Conservation (phyloP, 1,140 invertebrate genomes). For the Hydropsyche tenuis region DNA sequence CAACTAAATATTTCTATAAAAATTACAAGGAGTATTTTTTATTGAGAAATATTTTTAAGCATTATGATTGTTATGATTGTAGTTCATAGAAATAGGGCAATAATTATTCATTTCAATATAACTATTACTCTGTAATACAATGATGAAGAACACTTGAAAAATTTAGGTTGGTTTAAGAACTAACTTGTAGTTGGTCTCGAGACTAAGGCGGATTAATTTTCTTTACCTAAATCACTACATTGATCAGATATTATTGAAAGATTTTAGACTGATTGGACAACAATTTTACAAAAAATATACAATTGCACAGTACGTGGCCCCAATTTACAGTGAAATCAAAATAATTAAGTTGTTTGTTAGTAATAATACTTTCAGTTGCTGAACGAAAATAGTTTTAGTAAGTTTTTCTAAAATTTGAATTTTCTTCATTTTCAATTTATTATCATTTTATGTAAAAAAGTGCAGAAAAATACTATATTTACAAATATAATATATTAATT, state of each 20-base stretch:
- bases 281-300: neutral
- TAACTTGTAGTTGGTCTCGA: constrained; percentile 46
- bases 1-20: constrained; percentile 1
- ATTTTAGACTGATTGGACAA: too few relatives aligned
- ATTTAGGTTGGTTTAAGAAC: constrained; percentile 34
- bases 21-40: neutral
- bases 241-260: constrained; percentile 7
- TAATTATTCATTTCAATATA: constrained; percentile 4
- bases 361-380: too few relatives aligned
- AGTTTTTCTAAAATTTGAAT: too few relatives aligned
- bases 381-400: too few relatives aligned
- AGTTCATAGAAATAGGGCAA: neutral
- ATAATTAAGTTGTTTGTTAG: neutral
- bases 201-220: constrained; percentile 42
- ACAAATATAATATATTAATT: too few relatives aligned
- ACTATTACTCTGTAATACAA: constrained; percentile 4
- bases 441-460: too few relatives aligned
- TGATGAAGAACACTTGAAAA: constrained; percentile 36
- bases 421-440: too few relatives aligned
- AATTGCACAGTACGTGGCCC: neutral
- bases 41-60: neutral
- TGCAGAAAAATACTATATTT: too few relatives aligned
- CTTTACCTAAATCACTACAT: constrained; percentile 11
- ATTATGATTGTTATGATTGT: constrained; percentile 13
- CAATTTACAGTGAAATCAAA: neutral